Percentiles rank a stretch among this genome's conserved stretches.
Conservation (phyloP, 2,888 invertebrate genomes). For the Drosophila cognata region DNA sequence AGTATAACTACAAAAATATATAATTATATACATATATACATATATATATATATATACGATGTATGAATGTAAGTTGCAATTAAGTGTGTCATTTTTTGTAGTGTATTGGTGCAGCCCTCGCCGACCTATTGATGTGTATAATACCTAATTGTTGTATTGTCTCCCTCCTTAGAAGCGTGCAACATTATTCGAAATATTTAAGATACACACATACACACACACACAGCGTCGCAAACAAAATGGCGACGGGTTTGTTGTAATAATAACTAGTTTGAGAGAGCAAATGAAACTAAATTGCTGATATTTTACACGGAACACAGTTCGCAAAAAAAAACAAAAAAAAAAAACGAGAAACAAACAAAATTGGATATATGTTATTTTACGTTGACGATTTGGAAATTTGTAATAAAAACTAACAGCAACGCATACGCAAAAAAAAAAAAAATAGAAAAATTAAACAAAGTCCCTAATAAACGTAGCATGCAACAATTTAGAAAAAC, state of each 20-base stretch:
- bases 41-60: slow-evolving; percentile 46
- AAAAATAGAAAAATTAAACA: neutral
- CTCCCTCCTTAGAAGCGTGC: slow-evolving; percentile 20
- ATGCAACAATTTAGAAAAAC: slow-evolving; percentile 71
- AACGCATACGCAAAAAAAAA: slow-evolving; percentile 31
- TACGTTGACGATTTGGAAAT: slow-evolving; percentile 25
- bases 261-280: slow-evolving; percentile 38
- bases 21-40: slow-evolving; percentile 23
- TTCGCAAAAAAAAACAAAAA: slow-evolving; percentile 27
- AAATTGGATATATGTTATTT: slow-evolving; percentile 23
- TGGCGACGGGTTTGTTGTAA: neutral
- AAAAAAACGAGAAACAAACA: slow-evolving; percentile 8
- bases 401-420: slow-evolving; percentile 1
- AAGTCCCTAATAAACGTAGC: slow-evolving; percentile 30
- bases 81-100: slow-evolving; percentile 69
- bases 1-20: slow-evolving; percentile 52
- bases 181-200: slow-evolving; percentile 58
- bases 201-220: slow-evolving; percentile 9
- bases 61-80: slow-evolving; percentile 43
- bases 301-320: slow-evolving; percentile 73
- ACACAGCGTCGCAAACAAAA: slow-evolving; percentile 1
- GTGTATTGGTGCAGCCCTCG: slow-evolving; percentile 49
- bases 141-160: slow-evolving; percentile 45
- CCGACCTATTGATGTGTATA: slow-evolving; percentile 52
- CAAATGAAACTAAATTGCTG: slow-evolving; percentile 64